Conservation (phyloP, 2,113 vertebrate species). For the Coptodon rendalli region DNA sequence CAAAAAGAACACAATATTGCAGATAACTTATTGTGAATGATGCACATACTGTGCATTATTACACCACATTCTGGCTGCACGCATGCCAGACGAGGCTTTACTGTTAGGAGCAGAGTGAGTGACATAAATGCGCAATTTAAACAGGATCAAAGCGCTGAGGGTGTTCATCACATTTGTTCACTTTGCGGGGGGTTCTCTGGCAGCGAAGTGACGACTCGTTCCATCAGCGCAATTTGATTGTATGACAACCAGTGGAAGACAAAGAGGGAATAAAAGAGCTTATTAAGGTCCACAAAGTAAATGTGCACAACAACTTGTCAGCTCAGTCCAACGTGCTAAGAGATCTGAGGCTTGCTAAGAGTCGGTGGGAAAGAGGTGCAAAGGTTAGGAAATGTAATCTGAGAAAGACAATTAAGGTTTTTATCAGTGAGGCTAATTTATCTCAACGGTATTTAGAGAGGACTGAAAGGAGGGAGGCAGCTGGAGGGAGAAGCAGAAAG, state of each 20-base stretch:
- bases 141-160: slow-evolving; percentile 15
- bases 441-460: slow-evolving; percentile 64
- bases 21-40: not conserved
- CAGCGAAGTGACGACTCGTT: slow-evolving; percentile 37
- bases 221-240: slow-evolving; percentile 8
- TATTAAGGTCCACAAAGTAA: slow-evolving; percentile 26
- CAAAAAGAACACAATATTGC: not conserved
- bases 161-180: slow-evolving; percentile 41
- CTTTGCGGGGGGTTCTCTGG: slow-evolving; percentile 1
- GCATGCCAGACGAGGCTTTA: not conserved
- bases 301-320: slow-evolving; percentile 11
- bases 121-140: slow-evolving; percentile 12
- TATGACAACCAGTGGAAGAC: slow-evolving; percentile 35
- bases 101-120: not conserved
- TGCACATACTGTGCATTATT: not conserved
- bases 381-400: slow-evolving; percentile 75
- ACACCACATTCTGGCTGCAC: not conserved
- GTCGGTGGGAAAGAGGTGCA: slow-evolving; percentile 25
- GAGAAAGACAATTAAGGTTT: slow-evolving; percentile 76
- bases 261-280: slow-evolving; percentile 2
- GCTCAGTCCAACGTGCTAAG: not conserved
- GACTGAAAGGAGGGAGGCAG: slow-evolving; percentile 4
- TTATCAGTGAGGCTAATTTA: slow-evolving; percentile 67
- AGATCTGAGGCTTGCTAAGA: not conserved
- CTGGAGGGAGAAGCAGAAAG: slow-evolving; percentile 2